A percentile compares a stretch with the other conserved stretches of the same genome.
Evolutionary conservation across 2,888 invertebrate genomes (phyloP).

Genomic region (Loripinus fragilis): DNA sequence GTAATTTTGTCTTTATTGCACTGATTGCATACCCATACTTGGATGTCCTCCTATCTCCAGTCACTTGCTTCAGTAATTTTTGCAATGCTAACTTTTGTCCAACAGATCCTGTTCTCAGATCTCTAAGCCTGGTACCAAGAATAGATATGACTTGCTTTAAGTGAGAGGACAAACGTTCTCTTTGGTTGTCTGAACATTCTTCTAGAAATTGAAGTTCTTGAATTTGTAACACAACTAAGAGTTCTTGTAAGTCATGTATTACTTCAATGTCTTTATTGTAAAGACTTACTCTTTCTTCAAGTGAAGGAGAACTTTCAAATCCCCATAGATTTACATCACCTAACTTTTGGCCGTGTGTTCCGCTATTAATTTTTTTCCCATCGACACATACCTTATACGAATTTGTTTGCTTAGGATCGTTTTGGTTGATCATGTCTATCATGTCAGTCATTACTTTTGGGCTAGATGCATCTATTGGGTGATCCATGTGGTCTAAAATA

Average conservation of each 20-base stretch:
- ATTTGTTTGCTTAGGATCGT: neutral
- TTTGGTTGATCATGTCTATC: neutral
- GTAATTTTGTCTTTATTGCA: constrained; percentile 11
- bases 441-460: constrained; percentile 4
- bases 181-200: neutral
- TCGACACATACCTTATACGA: constrained; percentile 36
- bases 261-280: neutral
- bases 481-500: neutral
- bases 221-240: too few species aligned
- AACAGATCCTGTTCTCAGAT: neutral
- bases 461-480: too few species aligned
- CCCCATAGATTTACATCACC: constrained; percentile 41
- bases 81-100: neutral
- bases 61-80: neutral
- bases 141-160: neutral
- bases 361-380: constrained; percentile 39
- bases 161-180: neutral
- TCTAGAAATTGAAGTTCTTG: too few species aligned
- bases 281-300: neutral
- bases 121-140: neutral
- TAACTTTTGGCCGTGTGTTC: neutral
- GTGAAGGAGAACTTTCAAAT: constrained; percentile 25
- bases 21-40: constrained; percentile 29
- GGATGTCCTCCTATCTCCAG: constrained; percentile 20
- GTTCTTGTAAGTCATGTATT: neutral